phyloP scores from a whole-genome alignment of 2,888 invertebrate species.

The Heterodera filipjevi region DNA sequence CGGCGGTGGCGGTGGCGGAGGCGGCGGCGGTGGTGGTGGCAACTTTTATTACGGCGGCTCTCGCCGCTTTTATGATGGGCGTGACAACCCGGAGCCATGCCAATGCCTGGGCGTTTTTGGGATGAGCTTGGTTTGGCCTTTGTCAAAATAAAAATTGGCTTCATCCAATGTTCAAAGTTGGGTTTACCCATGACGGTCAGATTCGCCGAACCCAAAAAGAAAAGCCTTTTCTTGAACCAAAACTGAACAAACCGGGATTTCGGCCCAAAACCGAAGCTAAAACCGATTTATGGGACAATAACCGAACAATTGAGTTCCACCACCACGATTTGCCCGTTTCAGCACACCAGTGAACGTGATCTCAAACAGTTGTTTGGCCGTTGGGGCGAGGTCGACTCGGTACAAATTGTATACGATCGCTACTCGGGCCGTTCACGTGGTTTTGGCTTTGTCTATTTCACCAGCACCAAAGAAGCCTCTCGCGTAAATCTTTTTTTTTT shows the following conservation, averaged over 20 bases:
- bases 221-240: too few relatives aligned
- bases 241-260: too few relatives aligned
- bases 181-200: too few relatives aligned
- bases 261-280: too few relatives aligned
- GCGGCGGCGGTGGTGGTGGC: conserved; percentile 26
- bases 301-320: too few relatives aligned
- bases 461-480: conserved; percentile 39
- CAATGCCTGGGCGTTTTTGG: conserved; percentile 91
- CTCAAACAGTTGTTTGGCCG: conserved; percentile 87
- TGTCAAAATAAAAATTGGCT: too few relatives aligned
- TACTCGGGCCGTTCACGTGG: conserved; percentile 52
- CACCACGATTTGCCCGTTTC: too few relatives aligned
- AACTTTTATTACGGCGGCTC: conserved; percentile 2
- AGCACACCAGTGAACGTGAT: conserved; percentile 85
- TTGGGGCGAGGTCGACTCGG: conserved; percentile 86
- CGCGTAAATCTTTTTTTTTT: conserved; percentile 33
- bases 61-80: conserved; percentile 38
- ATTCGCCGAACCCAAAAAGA: too few relatives aligned
- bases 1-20: conserved; percentile 27
- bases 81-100: conserved; percentile 42
- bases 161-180: too few relatives aligned
- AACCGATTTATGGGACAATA: too few relatives aligned
- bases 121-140: conserved; percentile 76
- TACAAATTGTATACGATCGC: conserved; percentile 73
- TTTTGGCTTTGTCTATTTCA: conserved; percentile 56